Base-by-base conservation (phyloP, 2,888 invertebrate species). In the Eristalis pertinax region DNA sequence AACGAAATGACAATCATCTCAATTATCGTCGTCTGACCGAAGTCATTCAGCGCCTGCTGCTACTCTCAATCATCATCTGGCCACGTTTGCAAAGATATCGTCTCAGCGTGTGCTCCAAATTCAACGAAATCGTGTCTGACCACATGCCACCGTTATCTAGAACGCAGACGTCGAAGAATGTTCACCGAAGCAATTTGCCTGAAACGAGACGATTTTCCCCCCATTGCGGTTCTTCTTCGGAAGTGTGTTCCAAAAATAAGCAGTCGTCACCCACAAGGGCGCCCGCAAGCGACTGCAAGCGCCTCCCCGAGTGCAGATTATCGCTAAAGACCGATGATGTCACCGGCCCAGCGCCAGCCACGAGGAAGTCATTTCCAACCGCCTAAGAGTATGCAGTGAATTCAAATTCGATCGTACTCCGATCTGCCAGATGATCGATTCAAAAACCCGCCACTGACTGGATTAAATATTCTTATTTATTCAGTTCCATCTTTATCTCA, bases 381-480 rank as follows among this genome's bases (percentile, higher is more conserved):
- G 77, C 77, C 77, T 63, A 69, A 56, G 8, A 56, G 69, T 77
- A 77, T 50, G 77, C 77, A 77, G 35, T 4, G 0, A 24, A 58
- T 50, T 50, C 50, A 4, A n/a, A 4, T 19, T 4, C 7, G 19
- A 7, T 38, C 22, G 10, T 1, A 8, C n/a, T 13, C 38, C 38
- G 1, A 32, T 29, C 29, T 29, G 29, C 29, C 4, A 4, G 29
- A 35, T n/a, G 22, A n/a, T 56, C n/a, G 4, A 24, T 38, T 38
- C 32, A 38, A 38, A 38, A 38, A 26, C 11, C 13, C 26, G 13
- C 60, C 26, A 4, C 10, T 29, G 2, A 43, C 10, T 78, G 64
- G 43, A n/a, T 63, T 70, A 72, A 41, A 72, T 50, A 72, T 41
- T 72, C 64, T 24, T 69, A 77, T 70, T 78, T 72, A 78, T 78